phyloP scores from a whole-genome alignment of 2,113 vertebrate genomes.

The Rhinolophus ferrumequinum region DNA sequence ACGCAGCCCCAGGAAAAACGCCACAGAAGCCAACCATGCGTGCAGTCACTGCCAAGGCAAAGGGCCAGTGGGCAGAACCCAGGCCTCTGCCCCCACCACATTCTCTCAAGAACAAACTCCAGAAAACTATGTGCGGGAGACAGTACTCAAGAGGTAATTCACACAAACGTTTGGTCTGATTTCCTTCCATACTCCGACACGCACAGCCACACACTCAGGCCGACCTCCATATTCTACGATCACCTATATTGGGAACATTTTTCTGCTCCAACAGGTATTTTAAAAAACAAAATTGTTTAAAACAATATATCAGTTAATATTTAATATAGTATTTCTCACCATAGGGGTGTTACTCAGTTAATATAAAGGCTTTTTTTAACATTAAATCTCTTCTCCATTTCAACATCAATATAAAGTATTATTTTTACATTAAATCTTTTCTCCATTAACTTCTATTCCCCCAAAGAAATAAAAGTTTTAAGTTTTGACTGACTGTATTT shows the following conservation, averaged over 20 bases:
- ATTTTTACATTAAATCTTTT: constrained; percentile 39
- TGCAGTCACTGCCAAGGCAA: not conserved
- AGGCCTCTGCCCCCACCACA: not conserved
- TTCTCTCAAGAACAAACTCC: not conserved
- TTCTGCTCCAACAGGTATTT: not conserved
- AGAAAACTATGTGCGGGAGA: too few species aligned
- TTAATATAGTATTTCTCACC: constrained; percentile 54
- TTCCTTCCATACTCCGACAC: not conserved
- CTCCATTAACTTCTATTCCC: not conserved
- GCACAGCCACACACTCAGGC: not conserved
- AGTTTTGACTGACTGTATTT: constrained; percentile 16
- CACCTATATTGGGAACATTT: not conserved
- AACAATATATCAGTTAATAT: constrained; percentile 26
- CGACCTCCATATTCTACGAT: not conserved
- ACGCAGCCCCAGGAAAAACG: not conserved
- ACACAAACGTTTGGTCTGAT: not conserved
- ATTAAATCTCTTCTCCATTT: constrained; percentile 57
- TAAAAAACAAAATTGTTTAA: not conserved
- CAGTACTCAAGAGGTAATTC: not conserved
- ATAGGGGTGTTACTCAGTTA: not conserved
- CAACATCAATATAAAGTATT: not conserved
- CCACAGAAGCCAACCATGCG: not conserved
- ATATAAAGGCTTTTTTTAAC: constrained; percentile 51
- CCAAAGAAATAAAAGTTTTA: constrained; percentile 52
- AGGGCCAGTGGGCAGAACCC: not conserved